phyloP scores from a whole-genome alignment of 2,888 invertebrate genomes.

The Lepeophtheirus nordmannii region DNA sequence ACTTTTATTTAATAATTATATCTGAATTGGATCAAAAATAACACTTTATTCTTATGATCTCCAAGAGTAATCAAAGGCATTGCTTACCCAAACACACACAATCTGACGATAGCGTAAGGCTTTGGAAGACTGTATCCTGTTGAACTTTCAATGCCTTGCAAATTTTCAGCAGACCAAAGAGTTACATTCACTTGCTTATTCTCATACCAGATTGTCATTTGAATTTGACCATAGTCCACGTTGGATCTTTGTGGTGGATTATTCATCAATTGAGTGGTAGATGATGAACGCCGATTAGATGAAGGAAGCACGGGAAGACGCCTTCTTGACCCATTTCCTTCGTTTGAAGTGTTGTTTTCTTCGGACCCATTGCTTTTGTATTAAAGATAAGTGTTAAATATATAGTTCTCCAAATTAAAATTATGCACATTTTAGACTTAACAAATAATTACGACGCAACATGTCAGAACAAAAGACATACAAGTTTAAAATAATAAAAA shows the following conservation, averaged over 20 bases:
- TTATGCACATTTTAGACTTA: too few species aligned
- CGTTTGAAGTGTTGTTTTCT: neutral
- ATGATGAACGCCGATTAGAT: constrained; percentile 1
- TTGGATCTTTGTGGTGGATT: neutral
- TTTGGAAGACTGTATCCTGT: constrained; percentile 8
- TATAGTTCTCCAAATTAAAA: too few species aligned
- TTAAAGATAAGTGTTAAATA: too few species aligned
- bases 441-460: too few species aligned
- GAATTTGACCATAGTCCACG: constrained; percentile 2
- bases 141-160: constrained; percentile 9
- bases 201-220: constrained; percentile 13
- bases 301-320: constrained; percentile 18
- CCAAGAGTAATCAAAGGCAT: too few species aligned
- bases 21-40: too few species aligned
- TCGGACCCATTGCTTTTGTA: neutral
- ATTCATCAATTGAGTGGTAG: neutral
- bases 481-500: too few species aligned
- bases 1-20: too few species aligned
- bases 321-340: constrained; percentile 11
- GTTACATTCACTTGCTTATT: constrained; percentile 12
- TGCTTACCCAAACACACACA: constrained; percentile 16
- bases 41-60: too few species aligned
- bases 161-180: constrained; percentile 17
- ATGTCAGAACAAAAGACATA: too few species aligned
- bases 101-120: constrained; percentile 20